Evolutionary conservation across 2,797 vertebrate species (phyloP).

Genomic region (Zenarchopterus dispar): DNA sequence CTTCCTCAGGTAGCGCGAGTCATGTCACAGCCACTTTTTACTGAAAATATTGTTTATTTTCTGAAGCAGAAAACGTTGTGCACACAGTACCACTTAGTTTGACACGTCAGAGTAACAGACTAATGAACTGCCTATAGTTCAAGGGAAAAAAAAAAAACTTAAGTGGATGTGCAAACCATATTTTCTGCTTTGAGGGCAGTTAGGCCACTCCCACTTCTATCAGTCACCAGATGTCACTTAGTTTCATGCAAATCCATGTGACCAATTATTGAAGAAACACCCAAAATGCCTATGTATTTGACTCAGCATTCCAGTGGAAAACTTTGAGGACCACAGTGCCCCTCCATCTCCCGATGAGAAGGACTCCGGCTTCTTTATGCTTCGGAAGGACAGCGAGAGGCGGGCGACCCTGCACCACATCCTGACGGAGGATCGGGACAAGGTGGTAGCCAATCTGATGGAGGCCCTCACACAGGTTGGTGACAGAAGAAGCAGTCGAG

Average conservation of each 20-base stretch:
- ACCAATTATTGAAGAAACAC: no score
- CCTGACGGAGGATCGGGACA: constrained; percentile 93
- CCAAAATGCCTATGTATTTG: not conserved
- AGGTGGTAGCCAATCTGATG: constrained; percentile 92
- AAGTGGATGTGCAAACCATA: no score
- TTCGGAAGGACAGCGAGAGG: constrained; percentile 96
- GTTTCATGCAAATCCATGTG: no score
- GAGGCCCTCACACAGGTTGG: constrained; percentile 92
- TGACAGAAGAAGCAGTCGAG: not conserved
- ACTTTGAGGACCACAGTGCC: constrained; percentile 98
- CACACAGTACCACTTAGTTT: no score
- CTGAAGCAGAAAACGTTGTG: no score
- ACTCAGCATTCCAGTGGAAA: constrained; percentile 96
- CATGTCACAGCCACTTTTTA: not conserved
- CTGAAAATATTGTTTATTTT: not conserved
- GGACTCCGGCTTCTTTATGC: constrained; percentile 96
- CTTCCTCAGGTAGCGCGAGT: constrained; percentile 88
- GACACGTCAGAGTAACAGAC: no score
- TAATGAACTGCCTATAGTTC: no score
- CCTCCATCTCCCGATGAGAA: constrained; percentile 98
- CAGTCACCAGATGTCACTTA: no score
- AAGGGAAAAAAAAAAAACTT: no score
- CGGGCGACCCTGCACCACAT: constrained; percentile 95
- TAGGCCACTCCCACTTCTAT: no score
- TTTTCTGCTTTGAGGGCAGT: no score